phyloP scores from a whole-genome alignment of 2,113 vertebrate genomes.

The Thalassarche chlororhynchos region DNA sequence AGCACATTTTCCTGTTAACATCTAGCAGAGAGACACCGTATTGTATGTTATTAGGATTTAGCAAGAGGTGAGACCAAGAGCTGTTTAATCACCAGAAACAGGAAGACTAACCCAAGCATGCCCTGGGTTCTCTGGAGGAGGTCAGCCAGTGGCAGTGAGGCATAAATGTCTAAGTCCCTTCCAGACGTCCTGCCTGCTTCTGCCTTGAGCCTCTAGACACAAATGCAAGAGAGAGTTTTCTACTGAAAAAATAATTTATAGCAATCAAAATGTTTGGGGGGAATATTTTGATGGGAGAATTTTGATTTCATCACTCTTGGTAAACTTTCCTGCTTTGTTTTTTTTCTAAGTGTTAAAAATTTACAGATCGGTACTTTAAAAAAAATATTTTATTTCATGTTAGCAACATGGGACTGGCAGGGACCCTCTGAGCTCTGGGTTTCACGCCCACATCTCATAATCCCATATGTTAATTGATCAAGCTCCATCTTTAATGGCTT shows the following conservation, averaged over 20 bases:
- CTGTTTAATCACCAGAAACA: background rate
- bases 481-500: background rate
- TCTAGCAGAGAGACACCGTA: background rate
- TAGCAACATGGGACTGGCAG: background rate
- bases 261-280: fast-evolving
- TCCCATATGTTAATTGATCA: background rate
- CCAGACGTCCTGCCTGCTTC: background rate
- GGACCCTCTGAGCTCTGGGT: background rate
- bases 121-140: background rate
- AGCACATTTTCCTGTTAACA: background rate
- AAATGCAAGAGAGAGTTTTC: background rate
- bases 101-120: background rate
- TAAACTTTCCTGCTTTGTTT: background rate
- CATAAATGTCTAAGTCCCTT: background rate
- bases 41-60: background rate
- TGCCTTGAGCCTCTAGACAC: background rate
- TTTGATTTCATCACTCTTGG: background rate
- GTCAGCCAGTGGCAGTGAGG: background rate
- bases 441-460: background rate
- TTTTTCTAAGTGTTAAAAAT: background rate
- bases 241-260: background rate
- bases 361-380: background rate
- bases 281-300: background rate
- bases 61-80: background rate
- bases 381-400: background rate